Evolutionary conservation across 2,888 invertebrate species (phyloP), one percentile per base, ranked within the genome.

Genomic region (Eupithecia subfuscata): DNA sequence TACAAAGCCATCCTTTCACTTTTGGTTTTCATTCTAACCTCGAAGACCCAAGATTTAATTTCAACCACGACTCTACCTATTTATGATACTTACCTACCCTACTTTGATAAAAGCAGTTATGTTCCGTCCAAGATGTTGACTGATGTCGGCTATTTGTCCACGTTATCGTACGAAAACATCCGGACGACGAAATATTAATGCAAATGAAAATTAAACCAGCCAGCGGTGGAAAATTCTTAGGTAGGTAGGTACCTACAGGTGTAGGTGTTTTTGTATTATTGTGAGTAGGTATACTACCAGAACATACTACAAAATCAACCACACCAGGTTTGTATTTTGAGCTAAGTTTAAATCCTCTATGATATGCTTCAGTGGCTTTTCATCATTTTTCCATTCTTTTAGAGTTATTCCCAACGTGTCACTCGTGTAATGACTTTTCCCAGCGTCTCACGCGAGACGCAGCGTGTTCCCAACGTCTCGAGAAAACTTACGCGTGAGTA

Each of bases 81-180:
- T 69, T 65, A 64, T 74, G 70, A 73, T 65, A 64, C 67, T 71
- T 74, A 74, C 71, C 75, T 74, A 74, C 71, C 75, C 72, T 72
- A 76, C 68, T 77, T 77, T 77, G 74, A 77, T 79, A 75, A 76
- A 75, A 74, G 60, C 52, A 25, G 34, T 45, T 22, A 69, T 68
- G 64, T 25, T 72, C 60, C 69, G 74, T 64, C 70, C 40, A 56
- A 69, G 73, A 69, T 64, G 78, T 73, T 75, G 71, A 77, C 69
- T 68, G 74, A 74, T 65, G 69, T 56, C 73, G 43, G 16, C 34
- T 64, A 73, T 76, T 70, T 75, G 72, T 73, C 69, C 40, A 30
- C 70, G 73, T 70, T 76, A 77, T 77, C 80, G 76, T 70, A 65
- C 16, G 71, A 43, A 77, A 78, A 79, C 76, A 80, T 80, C 78